phyloP scores from a whole-genome alignment of 2,888 invertebrate species.

The Reticulitermes lucifugus region DNA sequence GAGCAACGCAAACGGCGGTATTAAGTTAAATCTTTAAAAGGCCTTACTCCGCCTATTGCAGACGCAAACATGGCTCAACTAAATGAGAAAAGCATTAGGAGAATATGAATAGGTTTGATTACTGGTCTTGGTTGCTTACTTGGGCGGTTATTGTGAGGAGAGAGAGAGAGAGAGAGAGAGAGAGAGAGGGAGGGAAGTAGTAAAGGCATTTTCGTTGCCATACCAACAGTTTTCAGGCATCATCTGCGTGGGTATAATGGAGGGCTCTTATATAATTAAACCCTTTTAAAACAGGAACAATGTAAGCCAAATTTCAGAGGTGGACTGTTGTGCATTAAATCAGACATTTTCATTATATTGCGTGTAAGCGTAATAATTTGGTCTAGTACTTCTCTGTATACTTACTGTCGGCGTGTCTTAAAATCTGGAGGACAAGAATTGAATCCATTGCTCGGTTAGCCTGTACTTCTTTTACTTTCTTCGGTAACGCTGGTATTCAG shows the following conservation, averaged over 20 bases:
- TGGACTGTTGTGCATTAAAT: not conserved
- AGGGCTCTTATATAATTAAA: conserved; percentile 1
- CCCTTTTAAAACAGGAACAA: conserved; percentile 15
- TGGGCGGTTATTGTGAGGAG: conserved; percentile 3
- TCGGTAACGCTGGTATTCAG: no score
- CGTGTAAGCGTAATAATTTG: no score
- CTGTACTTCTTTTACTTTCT: no score
- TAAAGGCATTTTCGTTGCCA: conserved; percentile 38
- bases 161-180: not conserved
- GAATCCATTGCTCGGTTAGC: no score
- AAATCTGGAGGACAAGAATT: no score
- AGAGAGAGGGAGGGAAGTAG: not conserved
- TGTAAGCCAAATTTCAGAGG: conserved; percentile 21
- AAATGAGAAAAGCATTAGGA: conserved; percentile 53
- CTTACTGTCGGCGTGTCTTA: no score
- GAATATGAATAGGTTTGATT: conserved; percentile 53
- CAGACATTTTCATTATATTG: not conserved
- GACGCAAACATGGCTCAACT: conserved; percentile 40
- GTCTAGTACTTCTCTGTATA: not conserved
- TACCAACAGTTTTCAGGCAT: conserved; percentile 36
- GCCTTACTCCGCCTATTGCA: conserved; percentile 38
- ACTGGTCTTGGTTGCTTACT: conserved; percentile 36
- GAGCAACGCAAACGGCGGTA: conserved; percentile 34
- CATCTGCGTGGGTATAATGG: not conserved
- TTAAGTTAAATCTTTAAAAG: conserved; percentile 51